These are phyloP conservation scores for Myioborus melanocephalus DNA, from an alignment of 2,797 vertebrate species.

Conservation along the genomic window DNA sequence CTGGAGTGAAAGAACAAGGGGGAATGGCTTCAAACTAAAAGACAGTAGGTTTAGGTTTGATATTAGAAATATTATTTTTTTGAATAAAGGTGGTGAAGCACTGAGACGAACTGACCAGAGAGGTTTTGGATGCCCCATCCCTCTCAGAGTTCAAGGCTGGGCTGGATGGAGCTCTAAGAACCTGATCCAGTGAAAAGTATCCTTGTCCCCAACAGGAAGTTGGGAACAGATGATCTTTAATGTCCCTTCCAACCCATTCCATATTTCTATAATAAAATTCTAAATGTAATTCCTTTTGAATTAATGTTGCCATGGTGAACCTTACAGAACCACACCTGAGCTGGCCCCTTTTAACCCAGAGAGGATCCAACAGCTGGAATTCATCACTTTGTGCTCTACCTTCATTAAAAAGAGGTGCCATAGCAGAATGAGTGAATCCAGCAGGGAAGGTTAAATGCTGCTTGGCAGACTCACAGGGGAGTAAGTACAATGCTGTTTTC, in stretches of 20 bases:
- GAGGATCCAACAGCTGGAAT: neutral
- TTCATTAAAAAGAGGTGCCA: neutral
- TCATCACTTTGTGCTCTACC: neutral
- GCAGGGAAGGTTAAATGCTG: neutral
- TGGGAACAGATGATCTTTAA: neutral
- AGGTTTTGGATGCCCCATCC: neutral
- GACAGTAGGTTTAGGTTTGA: neutral
- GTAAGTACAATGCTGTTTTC: neutral
- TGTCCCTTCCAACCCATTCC: neutral
- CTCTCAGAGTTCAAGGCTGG: neutral
- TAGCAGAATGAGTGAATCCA: neutral
- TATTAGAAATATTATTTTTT: too few relatives aligned
- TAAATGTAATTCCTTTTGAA: neutral
- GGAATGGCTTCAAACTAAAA: neutral
- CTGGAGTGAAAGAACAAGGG: neutral
- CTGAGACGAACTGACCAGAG: neutral
- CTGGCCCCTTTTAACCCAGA: neutral
- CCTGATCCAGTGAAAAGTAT: neutral
- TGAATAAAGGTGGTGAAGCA: neutral
- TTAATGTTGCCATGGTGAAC: rapidly evolving
- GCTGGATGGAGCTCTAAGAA: neutral
- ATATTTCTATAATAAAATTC: neutral
- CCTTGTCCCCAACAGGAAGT: neutral
- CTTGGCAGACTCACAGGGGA: neutral
- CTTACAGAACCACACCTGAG: neutral